These are phyloP conservation scores for Aphis gossypii DNA, from an alignment of 1,140 invertebrate genomes.

Conservation along the genomic window DNA sequence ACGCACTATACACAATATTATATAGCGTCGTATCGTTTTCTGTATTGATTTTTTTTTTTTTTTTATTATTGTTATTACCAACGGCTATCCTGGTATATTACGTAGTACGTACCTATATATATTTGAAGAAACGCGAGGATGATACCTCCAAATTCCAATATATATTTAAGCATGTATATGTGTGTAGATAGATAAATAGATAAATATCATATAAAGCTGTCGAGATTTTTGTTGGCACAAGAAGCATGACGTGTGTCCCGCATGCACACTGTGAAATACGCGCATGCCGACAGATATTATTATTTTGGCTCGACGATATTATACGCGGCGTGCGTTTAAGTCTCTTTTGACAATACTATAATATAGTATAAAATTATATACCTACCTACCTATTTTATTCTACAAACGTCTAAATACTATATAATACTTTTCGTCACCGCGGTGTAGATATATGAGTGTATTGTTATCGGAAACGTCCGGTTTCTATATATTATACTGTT, in stretches of 20 bases:
- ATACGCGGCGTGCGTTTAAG: constrained; percentile 24
- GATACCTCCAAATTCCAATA: background rate
- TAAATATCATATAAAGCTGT: background rate
- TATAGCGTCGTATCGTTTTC: background rate
- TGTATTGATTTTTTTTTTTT: background rate
- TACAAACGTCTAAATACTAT: background rate
- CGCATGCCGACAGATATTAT: background rate
- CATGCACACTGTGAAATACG: background rate
- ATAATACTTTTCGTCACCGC: background rate
- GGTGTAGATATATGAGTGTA: background rate
- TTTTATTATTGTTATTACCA: background rate
- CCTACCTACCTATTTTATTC: background rate
- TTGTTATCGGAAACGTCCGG: constrained; percentile 26
- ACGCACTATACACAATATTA: background rate
- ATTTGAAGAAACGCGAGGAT: background rate
- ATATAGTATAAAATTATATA: background rate
- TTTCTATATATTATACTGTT: background rate
- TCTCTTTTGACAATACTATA: constrained; percentile 18
- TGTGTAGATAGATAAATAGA: background rate
- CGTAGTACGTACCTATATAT: background rate
- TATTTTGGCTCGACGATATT: background rate
- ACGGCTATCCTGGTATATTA: background rate
- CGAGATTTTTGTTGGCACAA: background rate
- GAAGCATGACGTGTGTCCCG: background rate
- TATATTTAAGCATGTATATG: background rate